Evolutionary conservation across 1,140 invertebrate genomes (phyloP), one percentile per base, ranked within the genome.

Genomic region (Drosophila murphyi): DNA sequence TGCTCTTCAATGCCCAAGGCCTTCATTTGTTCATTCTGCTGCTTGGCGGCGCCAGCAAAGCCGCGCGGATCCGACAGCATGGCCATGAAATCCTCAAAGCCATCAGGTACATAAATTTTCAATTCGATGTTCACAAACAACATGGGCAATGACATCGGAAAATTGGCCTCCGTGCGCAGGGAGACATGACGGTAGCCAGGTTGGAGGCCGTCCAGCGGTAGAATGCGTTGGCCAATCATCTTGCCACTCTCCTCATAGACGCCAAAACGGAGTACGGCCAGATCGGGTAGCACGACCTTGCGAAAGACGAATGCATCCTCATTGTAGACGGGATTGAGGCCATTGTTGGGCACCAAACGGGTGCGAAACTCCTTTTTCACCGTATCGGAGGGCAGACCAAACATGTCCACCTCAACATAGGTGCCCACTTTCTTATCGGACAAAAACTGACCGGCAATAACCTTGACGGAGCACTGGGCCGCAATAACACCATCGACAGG

Each of bases 361-460:
- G 99, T 99, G 12, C 98, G 95, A 92, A 99, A 99, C 93, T 99
- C 99, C 93, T 98, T 99, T 32, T 98, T 94, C 81, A 99, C 99
- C 32, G 99, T 99, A 93, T 99, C 99, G 0, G 99, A 98, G 2
- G 99, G 98, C 78, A 99, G 94, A 54, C 99, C 99, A 93, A 99
- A 99, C 99, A 99, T 99, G 93, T 99, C 99, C 31, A 99, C 99
- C 93, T 99, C 99, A 6, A 99, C 99, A 93, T 99, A 99, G 2
- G 99, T 99, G 5, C 98, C 98, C 48, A 97, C 97, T 93, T 99
- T 99, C 93, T 99, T 99, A 92, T 99, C 99, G 0, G 98, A 99
- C 80, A 99, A 95, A 94, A 99, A 99, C 94, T 99, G 99, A 0
- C 99, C 99, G 50, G 99, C 99, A 90, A 99, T 99, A 3, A 99